Conservation (phyloP, 2,797 vertebrate genomes). For the Parotocinclus haroldoi region DNA sequence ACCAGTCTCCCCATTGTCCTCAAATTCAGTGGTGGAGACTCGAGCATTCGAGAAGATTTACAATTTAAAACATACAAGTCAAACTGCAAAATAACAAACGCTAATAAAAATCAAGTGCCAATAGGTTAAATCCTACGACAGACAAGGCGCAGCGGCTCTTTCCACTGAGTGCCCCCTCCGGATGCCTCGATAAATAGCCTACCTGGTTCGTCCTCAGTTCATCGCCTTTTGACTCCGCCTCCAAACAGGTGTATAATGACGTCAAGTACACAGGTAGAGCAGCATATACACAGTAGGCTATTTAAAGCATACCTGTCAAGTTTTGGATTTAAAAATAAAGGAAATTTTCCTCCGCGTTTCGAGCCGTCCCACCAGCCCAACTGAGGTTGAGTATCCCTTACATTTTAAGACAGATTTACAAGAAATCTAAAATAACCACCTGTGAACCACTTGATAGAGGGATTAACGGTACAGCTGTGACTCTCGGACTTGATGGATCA, state of each 20-base stretch:
- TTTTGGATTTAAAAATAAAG: no score
- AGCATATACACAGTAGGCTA: no score
- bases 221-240: conserved; percentile 58
- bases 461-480: no score
- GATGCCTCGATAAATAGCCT: not conserved
- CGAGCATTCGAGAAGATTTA: not conserved
- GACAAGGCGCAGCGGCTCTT: not conserved
- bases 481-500: no score
- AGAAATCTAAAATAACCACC: no score
- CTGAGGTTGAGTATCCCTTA: no score
- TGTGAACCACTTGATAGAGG: no score
- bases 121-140: not conserved
- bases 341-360: no score
- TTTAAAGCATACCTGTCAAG: no score
- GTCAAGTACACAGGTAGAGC: conserved; percentile 19
- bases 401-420: no score
- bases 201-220: not conserved
- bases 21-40: not conserved
- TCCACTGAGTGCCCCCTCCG: not conserved
- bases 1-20: conserved; percentile 53
- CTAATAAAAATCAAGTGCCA: not conserved
- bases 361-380: no score
- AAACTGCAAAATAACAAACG: not conserved
- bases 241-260: conserved; percentile 61
- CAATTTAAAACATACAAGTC: not conserved